Conservation (phyloP, 2,113 vertebrate genomes). For the Rhegmatorhina hoffmannsi region DNA sequence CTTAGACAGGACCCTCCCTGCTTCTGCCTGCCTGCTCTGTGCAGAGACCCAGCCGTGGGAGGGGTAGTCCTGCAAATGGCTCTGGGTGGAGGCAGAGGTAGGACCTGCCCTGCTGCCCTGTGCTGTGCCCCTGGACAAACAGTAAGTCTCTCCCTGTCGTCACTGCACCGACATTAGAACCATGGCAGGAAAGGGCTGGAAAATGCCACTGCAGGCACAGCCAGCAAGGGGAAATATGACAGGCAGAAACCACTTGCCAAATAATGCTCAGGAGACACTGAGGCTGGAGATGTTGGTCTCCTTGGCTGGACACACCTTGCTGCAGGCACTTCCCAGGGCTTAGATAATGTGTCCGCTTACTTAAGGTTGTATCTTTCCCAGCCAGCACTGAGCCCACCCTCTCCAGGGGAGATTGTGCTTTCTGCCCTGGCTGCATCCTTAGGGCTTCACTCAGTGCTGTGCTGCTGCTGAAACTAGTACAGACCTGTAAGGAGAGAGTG, state of each 20-base stretch:
- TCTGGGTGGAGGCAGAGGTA: background rate
- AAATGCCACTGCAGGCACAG: conserved; percentile 36
- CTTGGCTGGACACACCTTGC: conserved; percentile 37
- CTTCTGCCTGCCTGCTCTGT: background rate
- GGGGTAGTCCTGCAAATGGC: background rate
- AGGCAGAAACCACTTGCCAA: conserved; percentile 4
- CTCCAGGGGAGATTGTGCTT: background rate
- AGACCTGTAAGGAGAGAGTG: background rate
- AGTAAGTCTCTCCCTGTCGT: background rate
- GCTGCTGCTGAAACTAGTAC: background rate
- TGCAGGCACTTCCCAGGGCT: background rate
- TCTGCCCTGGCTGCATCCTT: background rate
- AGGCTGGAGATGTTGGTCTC: background rate
- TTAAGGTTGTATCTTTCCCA: conserved; percentile 1
- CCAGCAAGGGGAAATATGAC: background rate
- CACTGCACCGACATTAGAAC: background rate
- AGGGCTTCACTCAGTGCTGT: background rate
- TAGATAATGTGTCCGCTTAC: background rate
- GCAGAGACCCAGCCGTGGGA: background rate
- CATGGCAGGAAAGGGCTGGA: conserved; percentile 59
- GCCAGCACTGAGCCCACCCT: background rate
- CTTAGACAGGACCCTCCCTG: background rate
- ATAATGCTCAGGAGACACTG: conserved; percentile 37
- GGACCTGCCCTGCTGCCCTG: background rate
- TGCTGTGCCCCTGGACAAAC: background rate